Evolutionary conservation across 2,113 vertebrate genomes (phyloP).

Genomic region (Trichomycterus rosablanca): DNA sequence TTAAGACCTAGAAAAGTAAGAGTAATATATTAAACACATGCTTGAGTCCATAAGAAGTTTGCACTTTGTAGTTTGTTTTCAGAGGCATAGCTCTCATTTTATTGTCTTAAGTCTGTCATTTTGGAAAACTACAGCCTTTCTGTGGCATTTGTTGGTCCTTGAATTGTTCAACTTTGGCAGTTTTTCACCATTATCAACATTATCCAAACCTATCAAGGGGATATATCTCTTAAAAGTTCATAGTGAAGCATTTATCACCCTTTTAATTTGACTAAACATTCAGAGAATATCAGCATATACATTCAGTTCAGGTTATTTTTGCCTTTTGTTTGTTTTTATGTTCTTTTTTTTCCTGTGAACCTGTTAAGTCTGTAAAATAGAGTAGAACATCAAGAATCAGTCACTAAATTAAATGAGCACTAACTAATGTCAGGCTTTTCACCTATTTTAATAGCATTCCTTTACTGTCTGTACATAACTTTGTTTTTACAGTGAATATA

Average conservation of each 20-base stretch:
- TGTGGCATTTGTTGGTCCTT: background rate
- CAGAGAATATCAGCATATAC: slow-evolving; percentile 12
- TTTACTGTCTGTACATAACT: background rate
- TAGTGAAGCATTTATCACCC: background rate
- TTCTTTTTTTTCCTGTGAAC: slow-evolving; percentile 23
- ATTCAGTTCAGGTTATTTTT: slow-evolving; percentile 19
- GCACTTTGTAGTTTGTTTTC: slow-evolving; percentile 40
- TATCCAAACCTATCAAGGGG: background rate
- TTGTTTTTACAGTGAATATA: slow-evolving; percentile 2
- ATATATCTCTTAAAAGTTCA: background rate
- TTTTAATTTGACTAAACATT: slow-evolving; percentile 2
- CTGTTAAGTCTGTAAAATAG: slow-evolving; percentile 22
- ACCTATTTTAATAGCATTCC: slow-evolving; percentile 38
- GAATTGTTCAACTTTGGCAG: slow-evolving; percentile 23
- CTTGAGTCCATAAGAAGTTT: slow-evolving; percentile 27
- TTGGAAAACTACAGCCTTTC: slow-evolving; percentile 7
- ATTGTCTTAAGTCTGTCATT: background rate
- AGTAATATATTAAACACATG: slow-evolving; percentile 40
- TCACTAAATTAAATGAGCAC: slow-evolving; percentile 17
- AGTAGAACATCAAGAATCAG: background rate
- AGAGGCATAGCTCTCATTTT: slow-evolving; percentile 29
- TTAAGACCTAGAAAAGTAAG: slow-evolving; percentile 32
- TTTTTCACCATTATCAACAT: background rate
- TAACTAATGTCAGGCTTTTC: slow-evolving; percentile 21
- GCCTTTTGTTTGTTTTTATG: slow-evolving; percentile 39